Conservation (phyloP, 1,140 invertebrate genomes). For the Listronotus oregonensis region DNA sequence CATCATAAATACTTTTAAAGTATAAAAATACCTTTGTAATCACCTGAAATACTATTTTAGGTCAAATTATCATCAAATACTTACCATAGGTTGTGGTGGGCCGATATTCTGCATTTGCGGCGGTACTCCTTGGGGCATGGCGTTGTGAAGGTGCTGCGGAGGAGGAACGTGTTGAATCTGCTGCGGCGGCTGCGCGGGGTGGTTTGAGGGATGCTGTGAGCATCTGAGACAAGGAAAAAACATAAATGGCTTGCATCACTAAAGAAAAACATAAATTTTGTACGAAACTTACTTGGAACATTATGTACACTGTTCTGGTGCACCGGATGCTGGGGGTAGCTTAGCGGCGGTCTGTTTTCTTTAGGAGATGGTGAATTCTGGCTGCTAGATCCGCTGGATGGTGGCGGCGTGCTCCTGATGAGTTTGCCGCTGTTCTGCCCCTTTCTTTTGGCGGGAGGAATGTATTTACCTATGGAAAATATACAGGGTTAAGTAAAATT, state of each 20-base stretch:
- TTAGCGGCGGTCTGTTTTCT: constrained; percentile 35
- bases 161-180: constrained; percentile 28
- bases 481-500: constrained; percentile 1
- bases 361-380: constrained; percentile 48
- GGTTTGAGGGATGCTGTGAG: constrained; percentile 27
- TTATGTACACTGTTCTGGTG: constrained; percentile 30
- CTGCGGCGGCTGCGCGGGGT: constrained; percentile 31
- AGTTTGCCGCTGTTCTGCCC: constrained; percentile 64
- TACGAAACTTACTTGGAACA: constrained; percentile 14
- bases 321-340: constrained; percentile 31
- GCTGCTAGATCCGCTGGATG: constrained; percentile 42
- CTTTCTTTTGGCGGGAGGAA: constrained; percentile 77
- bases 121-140: constrained; percentile 13
- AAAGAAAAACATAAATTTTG: too few relatives aligned
- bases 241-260: not conserved
- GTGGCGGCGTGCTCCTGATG: constrained; percentile 62
- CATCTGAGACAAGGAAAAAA: constrained; percentile 14
- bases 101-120: constrained; percentile 20
- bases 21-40: too few relatives aligned
- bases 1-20: too few relatives aligned
- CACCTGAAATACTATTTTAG: too few relatives aligned
- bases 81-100: constrained; percentile 17
- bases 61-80: not conserved
- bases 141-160: constrained; percentile 29
- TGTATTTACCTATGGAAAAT: constrained; percentile 67